These are phyloP conservation scores for Apeltes quadracus DNA, from an alignment of 2,113 vertebrate species.

Conservation along the genomic window DNA sequence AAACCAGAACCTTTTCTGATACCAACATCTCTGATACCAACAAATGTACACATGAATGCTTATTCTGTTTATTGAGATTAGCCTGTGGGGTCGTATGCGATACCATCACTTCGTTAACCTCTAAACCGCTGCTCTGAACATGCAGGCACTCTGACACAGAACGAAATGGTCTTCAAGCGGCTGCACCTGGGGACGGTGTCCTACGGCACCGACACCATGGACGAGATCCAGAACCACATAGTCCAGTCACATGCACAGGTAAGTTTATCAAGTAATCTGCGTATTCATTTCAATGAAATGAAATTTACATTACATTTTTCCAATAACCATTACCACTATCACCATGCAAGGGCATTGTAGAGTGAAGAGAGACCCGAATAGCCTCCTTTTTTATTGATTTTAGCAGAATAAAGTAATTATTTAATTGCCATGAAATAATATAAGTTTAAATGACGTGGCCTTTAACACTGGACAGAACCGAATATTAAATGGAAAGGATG, in stretches of 20 bases:
- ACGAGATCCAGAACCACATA: conserved; percentile 95
- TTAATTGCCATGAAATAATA: neutral
- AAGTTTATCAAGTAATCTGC: neutral
- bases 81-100: neutral
- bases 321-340: neutral
- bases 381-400: neutral
- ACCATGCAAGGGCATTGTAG: neutral
- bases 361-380: too few relatives aligned
- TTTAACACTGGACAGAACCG: neutral
- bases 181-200: conserved; percentile 97
- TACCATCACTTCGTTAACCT: neutral
- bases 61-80: neutral
- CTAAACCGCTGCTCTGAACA: conserved; percentile 20
- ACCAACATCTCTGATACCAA: neutral
- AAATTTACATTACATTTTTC: neutral
- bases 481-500: neutral
- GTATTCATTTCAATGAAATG: neutral
- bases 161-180: conserved; percentile 97
- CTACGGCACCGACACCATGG: conserved; percentile 96
- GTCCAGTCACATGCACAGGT: conserved; percentile 86
- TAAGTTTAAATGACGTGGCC: neutral
- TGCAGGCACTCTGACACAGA: conserved; percentile 95
- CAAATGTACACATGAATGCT: neutral
- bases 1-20: neutral
- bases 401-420: neutral